Conservation (phyloP, 2,113 vertebrate species). For the Rhea pennata region DNA sequence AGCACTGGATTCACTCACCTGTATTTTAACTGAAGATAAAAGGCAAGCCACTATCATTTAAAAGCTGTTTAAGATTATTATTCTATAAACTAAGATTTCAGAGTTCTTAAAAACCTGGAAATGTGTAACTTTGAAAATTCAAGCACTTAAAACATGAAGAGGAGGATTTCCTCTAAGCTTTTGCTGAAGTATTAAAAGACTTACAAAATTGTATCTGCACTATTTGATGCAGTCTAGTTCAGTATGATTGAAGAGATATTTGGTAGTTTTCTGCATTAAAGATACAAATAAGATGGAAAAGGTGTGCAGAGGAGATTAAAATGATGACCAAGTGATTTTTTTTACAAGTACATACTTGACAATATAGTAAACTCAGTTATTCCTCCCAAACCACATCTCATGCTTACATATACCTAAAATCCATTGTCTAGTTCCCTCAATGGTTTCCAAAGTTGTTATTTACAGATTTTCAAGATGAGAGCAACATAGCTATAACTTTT, state of each 20-base stretch:
- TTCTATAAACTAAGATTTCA: background rate
- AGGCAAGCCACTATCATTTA: background rate
- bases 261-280: conserved; percentile 8
- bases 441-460: conserved; percentile 47
- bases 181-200: background rate
- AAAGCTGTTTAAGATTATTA: background rate
- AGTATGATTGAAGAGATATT: background rate
- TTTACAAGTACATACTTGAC: background rate
- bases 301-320: background rate
- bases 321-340: conserved; percentile 38
- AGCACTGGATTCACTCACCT: background rate
- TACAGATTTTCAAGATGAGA: conserved; percentile 24
- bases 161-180: background rate
- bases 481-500: conserved; percentile 39
- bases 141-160: background rate
- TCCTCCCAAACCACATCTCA: background rate
- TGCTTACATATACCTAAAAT: conserved; percentile 31
- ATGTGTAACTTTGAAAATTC: background rate
- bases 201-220: background rate
- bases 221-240: conserved; percentile 11
- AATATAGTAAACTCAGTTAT: conserved; percentile 32
- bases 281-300: conserved; percentile 44
- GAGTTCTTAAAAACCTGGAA: background rate
- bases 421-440: conserved; percentile 16
- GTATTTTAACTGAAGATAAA: background rate